phyloP scores from a whole-genome alignment of 1,140 invertebrate genomes.

The Saccostrea cuccullata region DNA sequence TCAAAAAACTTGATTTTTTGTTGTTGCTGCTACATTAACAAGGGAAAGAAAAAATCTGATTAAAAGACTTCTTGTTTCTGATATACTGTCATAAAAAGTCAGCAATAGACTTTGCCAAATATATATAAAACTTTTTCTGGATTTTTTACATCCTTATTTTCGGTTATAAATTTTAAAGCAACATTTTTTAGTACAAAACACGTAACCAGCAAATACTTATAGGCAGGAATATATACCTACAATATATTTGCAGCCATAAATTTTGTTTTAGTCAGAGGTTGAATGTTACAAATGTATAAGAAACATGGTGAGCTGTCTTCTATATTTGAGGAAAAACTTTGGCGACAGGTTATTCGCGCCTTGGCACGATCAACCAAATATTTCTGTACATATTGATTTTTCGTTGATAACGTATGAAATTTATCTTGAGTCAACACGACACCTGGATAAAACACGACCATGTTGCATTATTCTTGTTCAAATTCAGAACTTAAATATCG shows the following conservation, averaged over 20 bases:
- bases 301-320: background rate
- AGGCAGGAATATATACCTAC: background rate
- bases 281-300: background rate
- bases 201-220: no score
- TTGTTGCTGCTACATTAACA: no score
- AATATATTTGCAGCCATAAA: background rate
- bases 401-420: slow-evolving; percentile 34
- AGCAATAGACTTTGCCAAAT: no score
- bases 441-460: slow-evolving; percentile 20
- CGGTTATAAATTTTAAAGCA: no score
- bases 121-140: no score
- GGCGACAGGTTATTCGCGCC: background rate
- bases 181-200: no score
- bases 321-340: background rate
- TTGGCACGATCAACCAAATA: slow-evolving; percentile 23
- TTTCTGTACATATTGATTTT: slow-evolving; percentile 36
- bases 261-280: background rate
- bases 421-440: slow-evolving; percentile 35
- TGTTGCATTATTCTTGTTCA: background rate
- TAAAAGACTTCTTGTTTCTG: no score
- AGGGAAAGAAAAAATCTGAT: no score
- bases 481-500: background rate
- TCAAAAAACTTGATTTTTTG: no score
- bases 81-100: no score
- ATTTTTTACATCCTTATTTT: no score